Evolutionary conservation across 2,113 vertebrate genomes (phyloP).

Genomic region (Laticauda laticaudata): DNA sequence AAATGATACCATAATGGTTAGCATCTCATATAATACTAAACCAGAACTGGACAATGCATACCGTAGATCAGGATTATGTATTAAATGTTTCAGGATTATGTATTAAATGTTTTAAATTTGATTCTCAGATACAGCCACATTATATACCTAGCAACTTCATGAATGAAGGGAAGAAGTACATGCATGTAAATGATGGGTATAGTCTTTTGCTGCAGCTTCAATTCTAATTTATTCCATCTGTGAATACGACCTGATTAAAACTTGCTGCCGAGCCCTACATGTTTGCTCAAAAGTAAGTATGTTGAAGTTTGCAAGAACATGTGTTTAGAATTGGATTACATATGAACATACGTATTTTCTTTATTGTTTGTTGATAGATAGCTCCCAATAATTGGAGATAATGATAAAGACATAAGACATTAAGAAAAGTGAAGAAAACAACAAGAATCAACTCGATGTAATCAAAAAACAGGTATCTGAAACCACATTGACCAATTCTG

Average conservation of each 20-base stretch:
- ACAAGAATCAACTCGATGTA: background rate
- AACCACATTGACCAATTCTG: background rate
- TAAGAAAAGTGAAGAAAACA: no score
- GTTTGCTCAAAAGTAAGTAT: background rate
- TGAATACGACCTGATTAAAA: background rate
- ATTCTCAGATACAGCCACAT: background rate
- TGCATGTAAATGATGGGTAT: background rate
- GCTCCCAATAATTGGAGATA: background rate
- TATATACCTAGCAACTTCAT: background rate
- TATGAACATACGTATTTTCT: background rate
- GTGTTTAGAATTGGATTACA: background rate
- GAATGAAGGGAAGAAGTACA: background rate
- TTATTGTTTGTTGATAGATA: background rate
- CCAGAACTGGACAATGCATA: background rate
- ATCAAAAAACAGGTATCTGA: background rate
- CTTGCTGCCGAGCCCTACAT: background rate
- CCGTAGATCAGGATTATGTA: background rate
- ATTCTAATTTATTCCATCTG: background rate
- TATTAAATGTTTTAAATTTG: background rate
- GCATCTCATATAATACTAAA: background rate
- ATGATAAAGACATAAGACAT: background rate
- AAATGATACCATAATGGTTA: background rate
- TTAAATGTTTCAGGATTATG: background rate
- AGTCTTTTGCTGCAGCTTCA: background rate
- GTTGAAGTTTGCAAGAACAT: background rate